phyloP scores from a whole-genome alignment of 2,888 invertebrate species.

The Ptychoptera albimana region DNA sequence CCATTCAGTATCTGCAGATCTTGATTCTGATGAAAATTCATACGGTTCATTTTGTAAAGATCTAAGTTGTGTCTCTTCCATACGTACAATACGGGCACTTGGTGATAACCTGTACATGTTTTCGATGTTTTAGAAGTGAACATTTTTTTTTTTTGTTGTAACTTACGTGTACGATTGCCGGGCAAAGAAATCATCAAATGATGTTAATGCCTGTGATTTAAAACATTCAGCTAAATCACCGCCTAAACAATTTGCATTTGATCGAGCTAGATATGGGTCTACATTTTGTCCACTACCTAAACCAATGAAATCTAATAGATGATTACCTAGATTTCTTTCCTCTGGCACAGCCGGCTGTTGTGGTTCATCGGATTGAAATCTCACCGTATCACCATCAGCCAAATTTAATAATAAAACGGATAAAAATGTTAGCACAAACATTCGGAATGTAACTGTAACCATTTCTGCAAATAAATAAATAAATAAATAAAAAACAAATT shows the following conservation, averaged over 20 bases:
- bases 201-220: slow-evolving; percentile 59
- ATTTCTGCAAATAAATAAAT: too few species aligned
- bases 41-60: slow-evolving; percentile 54
- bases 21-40: slow-evolving; percentile 52
- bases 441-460: too few species aligned
- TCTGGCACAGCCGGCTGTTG: slow-evolving; percentile 14
- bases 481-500: too few species aligned
- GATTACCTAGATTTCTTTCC: slow-evolving; percentile 43
- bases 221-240: slow-evolving; percentile 78
- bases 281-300: slow-evolving; percentile 55
- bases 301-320: slow-evolving; percentile 64
- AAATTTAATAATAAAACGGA: slow-evolving; percentile 41
- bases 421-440: slow-evolving; percentile 13
- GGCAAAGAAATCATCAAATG: slow-evolving; percentile 64
- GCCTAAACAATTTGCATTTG: slow-evolving; percentile 56
- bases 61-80: slow-evolving; percentile 51
- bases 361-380: slow-evolving; percentile 24
- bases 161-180: slow-evolving; percentile 37
- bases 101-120: slow-evolving; percentile 39
- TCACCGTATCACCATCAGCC: slow-evolving; percentile 40
- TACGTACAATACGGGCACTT: slow-evolving; percentile 51
- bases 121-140: background rate
- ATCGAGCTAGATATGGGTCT: slow-evolving; percentile 60
- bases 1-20: slow-evolving; percentile 65
- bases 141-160: background rate